Evolutionary conservation across 1,140 invertebrate species (phyloP).

Genomic region (Cataglyphis hispanica): DNA sequence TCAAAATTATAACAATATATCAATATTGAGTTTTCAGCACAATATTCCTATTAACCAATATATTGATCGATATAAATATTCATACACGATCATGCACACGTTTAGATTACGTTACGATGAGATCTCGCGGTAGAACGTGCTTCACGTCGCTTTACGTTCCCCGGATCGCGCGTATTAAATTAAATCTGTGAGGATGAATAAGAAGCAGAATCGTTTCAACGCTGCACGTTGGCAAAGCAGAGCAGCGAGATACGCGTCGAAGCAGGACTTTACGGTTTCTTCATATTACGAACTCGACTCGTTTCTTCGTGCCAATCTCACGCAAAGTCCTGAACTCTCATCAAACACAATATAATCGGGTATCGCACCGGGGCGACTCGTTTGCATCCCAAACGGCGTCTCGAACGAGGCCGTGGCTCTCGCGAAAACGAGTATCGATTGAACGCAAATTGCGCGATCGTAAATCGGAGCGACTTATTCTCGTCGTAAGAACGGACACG

Average conservation of each 20-base stretch:
- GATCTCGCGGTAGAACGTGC: constrained; percentile 28
- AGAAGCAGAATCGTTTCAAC: constrained; percentile 22
- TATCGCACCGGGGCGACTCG: constrained; percentile 36
- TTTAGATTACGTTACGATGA: neutral
- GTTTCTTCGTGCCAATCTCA: constrained; percentile 33
- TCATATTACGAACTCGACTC: constrained; percentile 42
- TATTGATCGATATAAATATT: constrained; percentile 1
- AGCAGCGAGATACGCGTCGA: constrained; percentile 1
- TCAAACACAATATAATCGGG: constrained; percentile 35
- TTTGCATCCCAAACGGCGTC: constrained; percentile 46
- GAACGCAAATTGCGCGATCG: constrained; percentile 22
- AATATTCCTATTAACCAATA: neutral
- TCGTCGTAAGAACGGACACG: constrained; percentile 21
- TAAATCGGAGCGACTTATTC: constrained; percentile 38
- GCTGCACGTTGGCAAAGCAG: neutral
- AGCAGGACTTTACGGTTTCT: constrained; percentile 43
- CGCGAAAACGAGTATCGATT: constrained; percentile 23
- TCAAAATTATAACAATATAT: neutral
- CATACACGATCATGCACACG: constrained; percentile 29
- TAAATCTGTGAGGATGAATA: constrained; percentile 37
- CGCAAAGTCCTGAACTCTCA: constrained; percentile 40
- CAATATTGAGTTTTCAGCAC: neutral
- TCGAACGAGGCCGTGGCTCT: constrained; percentile 9
- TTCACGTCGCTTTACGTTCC: constrained; percentile 41
- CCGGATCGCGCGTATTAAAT: constrained; percentile 45